phyloP scores from a whole-genome alignment of 2,888 invertebrate genomes.

The Fragum sueziense region DNA sequence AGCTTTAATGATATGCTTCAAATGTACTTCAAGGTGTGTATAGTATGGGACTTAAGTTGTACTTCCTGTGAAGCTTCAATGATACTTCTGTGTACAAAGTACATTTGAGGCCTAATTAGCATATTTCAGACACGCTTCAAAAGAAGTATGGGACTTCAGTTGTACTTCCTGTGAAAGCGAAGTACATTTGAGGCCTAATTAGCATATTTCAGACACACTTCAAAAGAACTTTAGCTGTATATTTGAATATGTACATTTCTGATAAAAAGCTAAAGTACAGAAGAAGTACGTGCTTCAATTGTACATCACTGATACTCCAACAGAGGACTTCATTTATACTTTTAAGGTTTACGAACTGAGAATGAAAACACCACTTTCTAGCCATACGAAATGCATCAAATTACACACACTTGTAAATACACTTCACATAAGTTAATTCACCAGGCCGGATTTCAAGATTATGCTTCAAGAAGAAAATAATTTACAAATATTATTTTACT shows the following conservation, averaged over 20 bases:
- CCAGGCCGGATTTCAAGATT: no score
- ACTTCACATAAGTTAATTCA: no score
- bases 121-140: conserved; percentile 8
- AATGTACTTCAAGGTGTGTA: conserved; percentile 2
- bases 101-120: conserved; percentile 9
- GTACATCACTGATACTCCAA: neutral
- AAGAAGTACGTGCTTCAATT: conserved; percentile 9
- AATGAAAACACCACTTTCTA: no score
- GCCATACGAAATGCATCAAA: no score
- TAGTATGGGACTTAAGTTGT: conserved; percentile 1
- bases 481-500: no score
- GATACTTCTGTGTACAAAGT: conserved; percentile 1
- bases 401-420: no score
- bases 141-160: conserved; percentile 4
- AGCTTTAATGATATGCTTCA: no score
- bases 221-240: conserved; percentile 10
- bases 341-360: no score
- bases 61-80: conserved; percentile 6
- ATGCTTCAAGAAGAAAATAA: no score
- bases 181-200: conserved; percentile 13
- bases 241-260: neutral
- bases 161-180: neutral
- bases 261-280: conserved; percentile 6
- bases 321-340: conserved; percentile 4
- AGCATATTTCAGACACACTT: conserved; percentile 1